A percentile compares a stretch with the other conserved stretches of the same genome.
Evolutionary conservation across 1,140 invertebrate genomes (phyloP).

Genomic region (Scaptodrosophila lebanonensis): DNA sequence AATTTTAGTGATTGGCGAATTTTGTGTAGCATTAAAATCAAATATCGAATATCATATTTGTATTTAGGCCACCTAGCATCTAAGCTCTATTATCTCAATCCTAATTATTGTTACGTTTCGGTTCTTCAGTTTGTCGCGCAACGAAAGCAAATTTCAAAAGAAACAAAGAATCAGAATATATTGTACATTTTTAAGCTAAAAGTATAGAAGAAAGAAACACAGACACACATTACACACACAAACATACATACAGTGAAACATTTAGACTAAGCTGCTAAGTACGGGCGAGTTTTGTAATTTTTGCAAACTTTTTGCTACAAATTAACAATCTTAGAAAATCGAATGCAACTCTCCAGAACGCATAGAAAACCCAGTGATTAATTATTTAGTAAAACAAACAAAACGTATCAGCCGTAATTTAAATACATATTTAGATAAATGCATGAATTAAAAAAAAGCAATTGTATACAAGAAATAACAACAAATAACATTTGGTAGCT

Average conservation of each 20-base stretch:
- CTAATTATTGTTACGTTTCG: too few relatives aligned
- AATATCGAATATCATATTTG: constrained; percentile 67
- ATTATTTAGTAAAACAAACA: constrained; percentile 41
- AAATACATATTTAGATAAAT: constrained; percentile 35
- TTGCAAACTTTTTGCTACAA: constrained; percentile 46
- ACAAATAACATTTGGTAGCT: constrained; percentile 36
- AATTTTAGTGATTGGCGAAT: constrained; percentile 73
- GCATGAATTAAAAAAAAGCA: constrained; percentile 23
- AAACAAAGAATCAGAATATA: too few relatives aligned
- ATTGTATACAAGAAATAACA: constrained; percentile 21
- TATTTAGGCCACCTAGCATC: constrained; percentile 60
- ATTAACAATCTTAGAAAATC: constrained; percentile 9
- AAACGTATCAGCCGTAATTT: constrained; percentile 51
- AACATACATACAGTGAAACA: too few relatives aligned
- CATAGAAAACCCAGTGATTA: constrained; percentile 61
- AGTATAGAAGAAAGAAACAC: too few relatives aligned
- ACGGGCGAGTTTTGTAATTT: constrained; percentile 15
- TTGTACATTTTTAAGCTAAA: too few relatives aligned
- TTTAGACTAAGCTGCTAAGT: too few relatives aligned
- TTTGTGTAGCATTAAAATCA: constrained; percentile 59
- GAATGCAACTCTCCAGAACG: constrained; percentile 20
- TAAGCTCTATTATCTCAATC: too few relatives aligned
- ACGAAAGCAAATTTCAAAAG: too few relatives aligned
- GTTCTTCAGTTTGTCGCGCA: too few relatives aligned
- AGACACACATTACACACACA: too few relatives aligned